These are phyloP conservation scores for Serranochromis macrocephalus DNA, from an alignment of 2,113 vertebrate species.

Conservation along the genomic window DNA sequence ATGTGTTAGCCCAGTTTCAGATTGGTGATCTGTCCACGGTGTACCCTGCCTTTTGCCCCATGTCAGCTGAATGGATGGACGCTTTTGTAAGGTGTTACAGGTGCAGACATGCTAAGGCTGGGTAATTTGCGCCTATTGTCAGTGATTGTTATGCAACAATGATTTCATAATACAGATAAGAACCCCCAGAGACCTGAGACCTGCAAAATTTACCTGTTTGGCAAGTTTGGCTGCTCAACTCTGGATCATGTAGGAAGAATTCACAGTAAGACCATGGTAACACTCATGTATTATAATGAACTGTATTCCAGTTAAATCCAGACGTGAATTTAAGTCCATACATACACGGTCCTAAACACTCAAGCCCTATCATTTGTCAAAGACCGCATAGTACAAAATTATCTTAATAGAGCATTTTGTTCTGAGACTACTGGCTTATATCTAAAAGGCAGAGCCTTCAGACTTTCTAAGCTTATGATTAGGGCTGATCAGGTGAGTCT, in stretches of 20 bases:
- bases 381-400: neutral
- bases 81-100: neutral
- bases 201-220: neutral
- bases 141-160: neutral
- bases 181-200: neutral
- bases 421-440: neutral
- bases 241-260: neutral
- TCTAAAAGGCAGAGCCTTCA: neutral
- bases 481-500: neutral
- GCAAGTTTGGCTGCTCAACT: neutral
- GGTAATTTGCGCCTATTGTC: neutral
- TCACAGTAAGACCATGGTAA: neutral
- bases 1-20: neutral
- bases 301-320: neutral
- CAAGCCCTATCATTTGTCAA: neutral
- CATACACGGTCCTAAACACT: neutral
- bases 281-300: neutral
- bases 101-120: neutral
- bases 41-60: neutral
- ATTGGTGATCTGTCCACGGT: neutral
- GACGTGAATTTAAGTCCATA: accelerated
- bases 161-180: neutral
- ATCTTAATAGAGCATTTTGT: neutral
- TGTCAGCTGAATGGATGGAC: accelerated
- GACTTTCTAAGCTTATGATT: neutral